Base-by-base conservation (phyloP, 2,113 vertebrate species). In the Periophthalmus modestus region DNA sequence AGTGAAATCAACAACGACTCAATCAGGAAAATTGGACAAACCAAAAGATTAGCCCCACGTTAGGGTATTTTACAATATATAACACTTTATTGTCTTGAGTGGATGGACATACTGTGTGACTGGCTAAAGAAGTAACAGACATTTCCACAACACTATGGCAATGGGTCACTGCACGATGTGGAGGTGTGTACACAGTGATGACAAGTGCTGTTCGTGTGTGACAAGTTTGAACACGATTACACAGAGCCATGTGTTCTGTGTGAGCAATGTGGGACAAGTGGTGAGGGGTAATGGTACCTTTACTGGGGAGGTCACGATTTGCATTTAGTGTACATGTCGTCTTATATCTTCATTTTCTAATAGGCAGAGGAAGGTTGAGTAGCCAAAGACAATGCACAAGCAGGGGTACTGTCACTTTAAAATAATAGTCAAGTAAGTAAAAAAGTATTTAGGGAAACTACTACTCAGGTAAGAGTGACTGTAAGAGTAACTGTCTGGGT, bases 1-100 rank as follows among this genome's bases (percentile, higher is more conserved):
- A 99, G 96, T 93, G 95, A 98, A 95, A 99, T 95, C 96, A 97
- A 98, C 97, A 99, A 98, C 87, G 96, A 94, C 94, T 95, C 23
- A 23, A 23, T 57, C 97, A 99, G 95, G 94, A 96, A 92, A 94
- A 88, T 90, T 93, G 93, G 89, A 91, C 86, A 89, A 88, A 83
- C 82, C 84, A 88, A 23, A 43, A 67, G 73, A 69, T 78, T 83
- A 86, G 68, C 76, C 84, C 87, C 69, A 61, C n/a, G 85, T 79
- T 72, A 77, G 87, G 86, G 86, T 78, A 81, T 72, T 83, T 91
- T 84, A 89, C 75, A 92, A 33, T 63, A 63, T 63, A 63, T 57
- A 74, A 87, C 61, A 85, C 85, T 88, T 87, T 72, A 87, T 80
- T 72, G 89, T 87, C 76, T 43, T 43, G 39, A 43, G 87, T 76